Evolutionary conservation across 1,140 invertebrate genomes (phyloP).

Genomic region (Phenacoccus solenopsis): DNA sequence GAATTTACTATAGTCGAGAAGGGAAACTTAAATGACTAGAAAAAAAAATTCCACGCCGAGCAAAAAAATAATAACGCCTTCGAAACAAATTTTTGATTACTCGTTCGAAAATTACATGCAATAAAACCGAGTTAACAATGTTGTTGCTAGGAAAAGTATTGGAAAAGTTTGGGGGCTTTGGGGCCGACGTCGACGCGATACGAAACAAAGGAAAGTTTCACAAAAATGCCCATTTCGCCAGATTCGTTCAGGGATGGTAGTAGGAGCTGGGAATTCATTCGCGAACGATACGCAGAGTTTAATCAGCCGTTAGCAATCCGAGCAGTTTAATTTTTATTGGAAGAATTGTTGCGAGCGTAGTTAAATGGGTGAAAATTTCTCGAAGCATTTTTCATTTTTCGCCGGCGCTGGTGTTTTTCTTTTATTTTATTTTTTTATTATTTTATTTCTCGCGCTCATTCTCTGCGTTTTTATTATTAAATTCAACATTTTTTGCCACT

Average conservation of each 20-base stretch:
- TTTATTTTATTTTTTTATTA: no score
- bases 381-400: background rate
- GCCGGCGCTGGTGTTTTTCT: background rate
- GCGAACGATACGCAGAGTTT: background rate
- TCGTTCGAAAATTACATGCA: background rate
- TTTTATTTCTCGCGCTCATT: no score
- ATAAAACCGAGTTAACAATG: background rate
- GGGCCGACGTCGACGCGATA: background rate
- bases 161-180: no score
- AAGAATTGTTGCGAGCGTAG: background rate
- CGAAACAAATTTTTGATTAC: conserved; percentile 3
- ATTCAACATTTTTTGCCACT: background rate
- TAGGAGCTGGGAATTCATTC: background rate
- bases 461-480: background rate
- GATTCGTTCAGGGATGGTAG: background rate
- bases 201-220: background rate
- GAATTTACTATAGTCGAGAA: no score
- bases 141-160: background rate
- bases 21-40: no score
- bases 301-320: background rate
- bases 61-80: no score
- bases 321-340: background rate
- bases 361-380: background rate
- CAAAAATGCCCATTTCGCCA: background rate
- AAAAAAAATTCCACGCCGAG: no score